Percentiles rank a stretch among this genome's conserved stretches.
Evolutionary conservation across 2,797 vertebrate genomes (phyloP).

Genomic region (Tinamus major): DNA sequence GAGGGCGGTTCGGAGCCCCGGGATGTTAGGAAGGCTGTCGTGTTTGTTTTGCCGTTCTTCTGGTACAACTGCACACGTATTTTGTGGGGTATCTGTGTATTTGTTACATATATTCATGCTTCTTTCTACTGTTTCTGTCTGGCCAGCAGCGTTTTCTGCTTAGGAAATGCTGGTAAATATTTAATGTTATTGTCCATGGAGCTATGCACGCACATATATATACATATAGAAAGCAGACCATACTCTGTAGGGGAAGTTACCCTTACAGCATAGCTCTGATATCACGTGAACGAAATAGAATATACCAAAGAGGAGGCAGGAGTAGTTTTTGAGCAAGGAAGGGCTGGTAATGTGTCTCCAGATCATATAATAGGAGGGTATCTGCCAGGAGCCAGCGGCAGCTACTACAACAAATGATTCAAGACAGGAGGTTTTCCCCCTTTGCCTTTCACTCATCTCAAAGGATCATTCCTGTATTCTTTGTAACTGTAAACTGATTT

Average conservation of each 20-base stretch:
- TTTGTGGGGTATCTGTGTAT: neutral
- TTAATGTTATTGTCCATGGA: neutral
- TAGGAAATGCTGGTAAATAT: neutral
- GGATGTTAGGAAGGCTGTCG: neutral
- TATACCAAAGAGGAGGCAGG: neutral
- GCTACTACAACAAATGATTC: neutral
- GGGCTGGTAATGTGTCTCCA: neutral
- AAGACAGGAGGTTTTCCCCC: neutral
- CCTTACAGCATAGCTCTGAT: neutral
- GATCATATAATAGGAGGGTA: neutral
- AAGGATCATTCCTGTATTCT: neutral
- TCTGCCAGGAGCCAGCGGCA: neutral
- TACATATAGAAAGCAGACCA: neutral
- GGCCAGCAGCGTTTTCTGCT: neutral
- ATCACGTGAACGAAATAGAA: accelerated
- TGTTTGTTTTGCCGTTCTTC: neutral
- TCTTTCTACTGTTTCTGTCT: neutral
- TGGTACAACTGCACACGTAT: neutral
- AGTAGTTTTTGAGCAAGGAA: neutral
- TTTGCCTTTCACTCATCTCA: neutral
- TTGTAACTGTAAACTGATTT: neutral
- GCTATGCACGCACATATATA: neutral
- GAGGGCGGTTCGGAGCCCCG: neutral
- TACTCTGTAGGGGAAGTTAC: neutral
- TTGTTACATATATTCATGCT: neutral